Evolutionary conservation across 2,797 vertebrate species (phyloP), one percentile per base, ranked within the genome.

Genomic region (Novumbra hubbsi): DNA sequence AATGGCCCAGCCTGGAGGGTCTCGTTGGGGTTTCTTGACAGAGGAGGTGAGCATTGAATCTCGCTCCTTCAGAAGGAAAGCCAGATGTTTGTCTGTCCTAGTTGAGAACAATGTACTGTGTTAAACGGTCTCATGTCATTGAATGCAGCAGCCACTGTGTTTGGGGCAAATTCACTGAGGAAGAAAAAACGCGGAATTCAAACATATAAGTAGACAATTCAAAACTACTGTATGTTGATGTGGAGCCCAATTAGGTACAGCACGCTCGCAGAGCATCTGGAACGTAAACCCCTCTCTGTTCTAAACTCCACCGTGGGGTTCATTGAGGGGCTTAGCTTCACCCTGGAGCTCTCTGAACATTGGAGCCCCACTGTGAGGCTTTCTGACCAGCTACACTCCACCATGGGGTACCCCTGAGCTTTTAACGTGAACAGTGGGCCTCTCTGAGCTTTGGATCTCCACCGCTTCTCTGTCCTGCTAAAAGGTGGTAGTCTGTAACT

Each of bases 11-110:
- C 72, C 64, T 52, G 32, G 73, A 73, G 14, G 19, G 72, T 57
- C 52, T 63, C 28, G 71, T 62, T 73, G 73, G 75, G 71, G 81
- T 86, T 78, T 84, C 48, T 21, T 11, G 82, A 75, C 81, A 73
- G 76, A 75, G 69, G 79, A 85, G 64, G 49, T 60, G 52, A 67
- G 62, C 69, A 34, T 34, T 76, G 73, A 21, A 24, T 73, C 74
- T 78, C 16, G n/a, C 55, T 66, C 62, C 27, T 49, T 66, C 64
- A 71, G 41, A 73, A 79, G 77, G 70, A 79, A 89, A 77, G 75
- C 75, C 72, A 89, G 90, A 89, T 88, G 88, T 76, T 83, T 78
- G 88, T 88, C 85, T 85, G 17, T 15, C 52, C 70, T 15, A 52
- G 80, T 73, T 70, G 4, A 60, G 78, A 84, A 71, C 52, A 38